A percentile compares a stretch with the other conserved stretches of the same genome.
phyloP scores from a whole-genome alignment of 2,888 invertebrate genomes.

The Spialia ferax region DNA sequence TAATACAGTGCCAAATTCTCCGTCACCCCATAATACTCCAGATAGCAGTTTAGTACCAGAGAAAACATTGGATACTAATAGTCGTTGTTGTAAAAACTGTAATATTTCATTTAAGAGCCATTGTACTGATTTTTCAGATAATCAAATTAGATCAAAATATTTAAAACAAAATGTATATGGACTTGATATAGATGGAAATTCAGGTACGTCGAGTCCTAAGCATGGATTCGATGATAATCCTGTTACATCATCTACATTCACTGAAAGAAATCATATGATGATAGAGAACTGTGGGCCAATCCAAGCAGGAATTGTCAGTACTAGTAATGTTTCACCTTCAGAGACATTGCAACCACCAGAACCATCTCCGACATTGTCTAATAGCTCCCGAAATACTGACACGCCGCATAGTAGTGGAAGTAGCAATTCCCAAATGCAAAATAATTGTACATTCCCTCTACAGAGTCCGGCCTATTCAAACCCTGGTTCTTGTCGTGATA shows the following conservation, averaged over 20 bases:
- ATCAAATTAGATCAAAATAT: slow-evolving; percentile 70
- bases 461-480: slow-evolving; percentile 84
- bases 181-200: slow-evolving; percentile 80
- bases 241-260: slow-evolving; percentile 90
- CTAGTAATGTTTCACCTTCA: slow-evolving; percentile 92
- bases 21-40: slow-evolving; percentile 77
- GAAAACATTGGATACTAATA: slow-evolving; percentile 61
- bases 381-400: slow-evolving; percentile 81
- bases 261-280: slow-evolving; percentile 83
- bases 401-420: slow-evolving; percentile 77
- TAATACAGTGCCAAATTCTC: slow-evolving; percentile 68
- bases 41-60: slow-evolving; percentile 80
- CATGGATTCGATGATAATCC: slow-evolving; percentile 86
- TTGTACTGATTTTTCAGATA: slow-evolving; percentile 71
- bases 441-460: slow-evolving; percentile 73
- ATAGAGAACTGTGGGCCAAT: slow-evolving; percentile 91
- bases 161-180: slow-evolving; percentile 75
- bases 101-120: slow-evolving; percentile 73
- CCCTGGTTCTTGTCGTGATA: slow-evolving; percentile 71
- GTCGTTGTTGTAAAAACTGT: slow-evolving; percentile 85
- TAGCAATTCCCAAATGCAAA: slow-evolving; percentile 65
- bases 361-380: slow-evolving; percentile 87
- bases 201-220: slow-evolving; percentile 84
- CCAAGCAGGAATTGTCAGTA: slow-evolving; percentile 94
- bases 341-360: slow-evolving; percentile 84